Evolutionary conservation across 2,888 invertebrate genomes (phyloP), one percentile per base, ranked within the genome.

Genomic region (Neoscelio sp.): DNA sequence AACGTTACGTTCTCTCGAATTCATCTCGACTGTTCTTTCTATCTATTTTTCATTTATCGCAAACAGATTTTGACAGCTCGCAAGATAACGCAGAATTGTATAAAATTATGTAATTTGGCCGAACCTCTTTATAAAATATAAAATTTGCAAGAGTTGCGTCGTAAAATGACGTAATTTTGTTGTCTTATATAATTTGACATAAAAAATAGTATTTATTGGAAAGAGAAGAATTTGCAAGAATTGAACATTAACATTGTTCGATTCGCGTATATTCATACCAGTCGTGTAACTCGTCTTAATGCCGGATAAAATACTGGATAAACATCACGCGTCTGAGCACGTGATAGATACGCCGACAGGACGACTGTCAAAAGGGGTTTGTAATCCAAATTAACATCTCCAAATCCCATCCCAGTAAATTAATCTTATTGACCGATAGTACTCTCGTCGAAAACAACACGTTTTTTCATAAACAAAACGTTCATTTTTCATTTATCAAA

Each of bases 351-450:
- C 18, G 54, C 23, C 20, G 17, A 68, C 23, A 7, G 13, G 30
- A 13, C 12, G 48, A 10, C 28, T 35, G 15, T 46, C 54, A 48
- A 56, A 56, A 48, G 54, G 48, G 58, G 33, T 15, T 58, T 26
- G 68, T 58, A 68, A 68, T 68, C 30, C 48, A 56, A 68, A 68
- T 68, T 68, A 68, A 48, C 58, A 20, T 58, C 38, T 46, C 35
- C 12, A 48, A 58, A 12, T 38, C 26, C 42, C 50, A 12, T 13
- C 30, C 26, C 12, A 1, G 12, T 17, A 13, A 54, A 67, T 54
- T 54, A 67, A 68, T 56, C 68, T 52, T 26, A 48, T 58, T 40
- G 40, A 58, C 38, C 48, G 40, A 35, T 48, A n/a, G 18, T 18
- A 38, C 48, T 58, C 28, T 30, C 17, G 17, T 54, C 15, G 38